Evolutionary conservation across 2,888 invertebrate species (phyloP), one percentile per base, ranked within the genome.

Genomic region (Dinocampus coccinellae): DNA sequence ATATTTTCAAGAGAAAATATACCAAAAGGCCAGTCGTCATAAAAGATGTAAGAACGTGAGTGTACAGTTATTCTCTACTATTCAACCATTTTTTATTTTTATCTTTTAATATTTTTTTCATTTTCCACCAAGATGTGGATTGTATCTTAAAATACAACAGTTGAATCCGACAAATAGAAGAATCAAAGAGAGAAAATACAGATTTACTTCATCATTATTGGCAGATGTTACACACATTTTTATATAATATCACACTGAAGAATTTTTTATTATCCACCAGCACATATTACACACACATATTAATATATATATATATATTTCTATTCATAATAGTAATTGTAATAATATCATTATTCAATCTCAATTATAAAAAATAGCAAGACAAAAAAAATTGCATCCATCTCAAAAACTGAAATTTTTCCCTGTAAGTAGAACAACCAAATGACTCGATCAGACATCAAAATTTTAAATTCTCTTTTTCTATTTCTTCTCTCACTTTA

Each of bases 1-100:
- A 78, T 78, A 79, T 79, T 78, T 79, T 70, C 70, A 66, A 66
- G 72, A 77, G 77, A 78, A n/a, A 76, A 76, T 78, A 79, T 75
- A 78, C 70, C 74, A 77, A 79, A 79, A 76, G 78, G 77, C 76
- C n/a, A 75, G 75, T 70, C 57, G 69, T 74, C 69, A 76, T 77
- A 65, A 77, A 76, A 77, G 71, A 77, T 76, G 70, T 72, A 77
- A 47, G 63, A 36, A 13, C 72, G 72, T 65, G 70, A 72, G 67
- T 64, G 57, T 62, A 65, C 67, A 63, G 73, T 73, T 76, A 64
- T 76, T n/a, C 72, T 74, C 69, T 69, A n/a, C 61, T 61, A 47
- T 34, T 24, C 47, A 52, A 24, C 29, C 13, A 34, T n/a, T 57
- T 3, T 13, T 24, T 65, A 47, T 64, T 58, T 60, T 57, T 39